Conservation (phyloP, 2,888 invertebrate species). For the Lasioglossum oenotherae region DNA sequence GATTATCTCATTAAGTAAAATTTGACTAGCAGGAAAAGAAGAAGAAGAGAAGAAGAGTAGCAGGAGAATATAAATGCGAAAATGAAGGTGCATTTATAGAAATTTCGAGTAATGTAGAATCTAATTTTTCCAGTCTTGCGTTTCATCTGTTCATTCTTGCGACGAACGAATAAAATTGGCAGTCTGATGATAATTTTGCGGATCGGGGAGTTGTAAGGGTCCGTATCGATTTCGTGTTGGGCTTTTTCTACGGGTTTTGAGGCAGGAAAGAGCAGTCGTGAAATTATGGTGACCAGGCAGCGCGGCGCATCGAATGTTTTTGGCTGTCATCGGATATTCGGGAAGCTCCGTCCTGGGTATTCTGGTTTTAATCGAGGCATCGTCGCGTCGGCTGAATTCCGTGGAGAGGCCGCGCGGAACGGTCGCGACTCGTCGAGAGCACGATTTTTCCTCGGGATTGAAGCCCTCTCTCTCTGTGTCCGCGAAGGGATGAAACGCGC, state of each 20-base stretch:
- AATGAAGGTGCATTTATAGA: no score
- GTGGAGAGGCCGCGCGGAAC: constrained; percentile 18
- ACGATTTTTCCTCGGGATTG: constrained; percentile 63
- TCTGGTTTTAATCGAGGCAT: constrained; percentile 39
- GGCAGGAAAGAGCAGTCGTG: not conserved
- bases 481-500: constrained; percentile 35
- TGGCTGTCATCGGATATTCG: constrained; percentile 7
- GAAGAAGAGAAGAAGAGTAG: no score
- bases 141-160: no score
- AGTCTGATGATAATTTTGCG: no score
- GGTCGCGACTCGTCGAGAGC: constrained; percentile 35
- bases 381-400: constrained; percentile 20
- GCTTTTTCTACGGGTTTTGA: not conserved
- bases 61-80: no score
- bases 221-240: not conserved
- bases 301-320: not conserved
- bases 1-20: no score
- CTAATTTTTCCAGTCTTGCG: no score
- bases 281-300: not conserved
- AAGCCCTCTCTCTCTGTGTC: constrained; percentile 35
- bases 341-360: not conserved
- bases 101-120: no score
- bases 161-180: no score
- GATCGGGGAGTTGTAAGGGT: no score
- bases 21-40: no score